These are phyloP conservation scores for Herpailurus yagouaroundi DNA, from an alignment of 2,113 vertebrate species.

Conservation along the genomic window DNA sequence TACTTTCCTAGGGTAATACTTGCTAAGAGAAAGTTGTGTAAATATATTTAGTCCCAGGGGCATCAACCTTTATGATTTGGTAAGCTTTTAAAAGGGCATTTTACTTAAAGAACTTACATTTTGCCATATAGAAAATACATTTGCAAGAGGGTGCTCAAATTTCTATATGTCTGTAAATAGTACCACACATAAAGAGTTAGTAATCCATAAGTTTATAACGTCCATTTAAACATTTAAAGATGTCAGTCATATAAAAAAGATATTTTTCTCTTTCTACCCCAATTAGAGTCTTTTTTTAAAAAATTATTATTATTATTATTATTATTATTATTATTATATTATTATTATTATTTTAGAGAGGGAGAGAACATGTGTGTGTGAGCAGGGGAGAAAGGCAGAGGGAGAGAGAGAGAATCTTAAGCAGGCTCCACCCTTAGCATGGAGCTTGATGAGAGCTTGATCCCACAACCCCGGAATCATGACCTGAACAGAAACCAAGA, in stretches of 20 bases:
- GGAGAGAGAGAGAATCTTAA: too few species aligned
- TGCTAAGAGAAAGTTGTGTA: not conserved
- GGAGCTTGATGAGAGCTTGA: too few species aligned
- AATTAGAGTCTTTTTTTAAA: not conserved
- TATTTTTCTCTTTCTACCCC: not conserved
- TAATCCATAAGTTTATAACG: not conserved
- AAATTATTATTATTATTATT: too few species aligned
- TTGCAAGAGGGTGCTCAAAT: not conserved
- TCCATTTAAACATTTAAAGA: not conserved
- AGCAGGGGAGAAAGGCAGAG: too few species aligned
- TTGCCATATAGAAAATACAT: not conserved
- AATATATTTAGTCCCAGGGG: not conserved
- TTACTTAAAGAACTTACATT: constrained; percentile 50
- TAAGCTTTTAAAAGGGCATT: constrained; percentile 12
- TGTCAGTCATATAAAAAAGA: not conserved
- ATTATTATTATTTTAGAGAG: too few species aligned
- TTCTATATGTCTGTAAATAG: not conserved
- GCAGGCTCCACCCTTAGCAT: too few species aligned
- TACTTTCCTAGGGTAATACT: not conserved
- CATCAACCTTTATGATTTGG: not conserved
- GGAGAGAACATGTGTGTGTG: too few species aligned
- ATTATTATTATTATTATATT: too few species aligned
- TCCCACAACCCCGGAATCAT: too few species aligned
- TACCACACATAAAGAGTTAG: not conserved
- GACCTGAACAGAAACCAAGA: too few species aligned